Conservation (phyloP, 2,888 invertebrate genomes). For the Coelogynopora nodosa region DNA sequence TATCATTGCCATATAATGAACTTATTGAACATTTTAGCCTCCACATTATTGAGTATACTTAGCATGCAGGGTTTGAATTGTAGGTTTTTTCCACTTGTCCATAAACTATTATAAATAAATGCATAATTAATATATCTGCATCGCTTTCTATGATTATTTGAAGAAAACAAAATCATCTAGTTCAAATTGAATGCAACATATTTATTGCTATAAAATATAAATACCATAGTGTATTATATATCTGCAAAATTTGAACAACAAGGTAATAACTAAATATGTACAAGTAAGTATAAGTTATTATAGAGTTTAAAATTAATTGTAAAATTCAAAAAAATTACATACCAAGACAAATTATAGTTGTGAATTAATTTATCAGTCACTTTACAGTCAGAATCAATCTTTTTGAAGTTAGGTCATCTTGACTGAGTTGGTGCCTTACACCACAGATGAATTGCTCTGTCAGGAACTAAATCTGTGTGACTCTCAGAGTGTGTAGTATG, state of each 20-base stretch:
- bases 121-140: neutral
- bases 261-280: too few species aligned
- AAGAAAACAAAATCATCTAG: slow-evolving; percentile 21
- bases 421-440: slow-evolving; percentile 13
- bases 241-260: too few species aligned
- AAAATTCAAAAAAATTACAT: slow-evolving; percentile 16
- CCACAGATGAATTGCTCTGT: slow-evolving; percentile 12
- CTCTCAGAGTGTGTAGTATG: neutral
- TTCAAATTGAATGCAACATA: neutral
- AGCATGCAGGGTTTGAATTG: neutral
- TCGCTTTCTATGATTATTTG: neutral
- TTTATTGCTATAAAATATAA: slow-evolving; percentile 18
- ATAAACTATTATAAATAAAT: too few species aligned
- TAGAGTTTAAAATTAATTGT: slow-evolving; percentile 11
- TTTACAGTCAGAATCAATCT: slow-evolving; percentile 7
- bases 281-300: slow-evolving; percentile 16
- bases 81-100: too few species aligned
- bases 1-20: too few species aligned
- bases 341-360: slow-evolving; percentile 3
- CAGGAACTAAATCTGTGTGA: slow-evolving; percentile 27
- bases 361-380: neutral
- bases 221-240: too few species aligned
- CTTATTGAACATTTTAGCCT: too few species aligned
- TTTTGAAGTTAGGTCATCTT: slow-evolving; percentile 20
- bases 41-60: too few species aligned